phyloP scores from a whole-genome alignment of 2,797 vertebrate species.

The Enteromius anoplus region DNA sequence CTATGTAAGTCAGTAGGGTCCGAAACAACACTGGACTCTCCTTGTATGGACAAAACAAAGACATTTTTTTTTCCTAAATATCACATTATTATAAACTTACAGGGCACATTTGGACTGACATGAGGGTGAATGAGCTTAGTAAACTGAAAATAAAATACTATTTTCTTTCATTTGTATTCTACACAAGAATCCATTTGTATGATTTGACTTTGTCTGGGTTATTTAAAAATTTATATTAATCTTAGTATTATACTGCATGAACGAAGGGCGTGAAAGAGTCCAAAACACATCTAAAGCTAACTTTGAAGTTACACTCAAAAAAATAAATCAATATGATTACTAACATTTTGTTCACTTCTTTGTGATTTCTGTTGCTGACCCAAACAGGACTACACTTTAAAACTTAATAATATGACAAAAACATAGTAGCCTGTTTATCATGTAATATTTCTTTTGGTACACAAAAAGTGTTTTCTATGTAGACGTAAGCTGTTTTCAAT shows the following conservation, averaged over 20 bases:
- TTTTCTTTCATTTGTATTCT: background rate
- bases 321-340: no score
- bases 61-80: background rate
- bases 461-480: background rate
- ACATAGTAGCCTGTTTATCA: background rate
- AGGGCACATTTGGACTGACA: background rate
- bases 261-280: background rate
- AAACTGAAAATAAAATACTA: background rate
- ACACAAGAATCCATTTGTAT: background rate
- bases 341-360: background rate
- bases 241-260: background rate
- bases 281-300: background rate
- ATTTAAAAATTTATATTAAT: background rate
- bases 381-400: background rate
- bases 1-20: background rate
- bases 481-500: background rate
- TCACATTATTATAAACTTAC: background rate
- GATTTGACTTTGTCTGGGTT: background rate
- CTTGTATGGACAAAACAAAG: background rate
- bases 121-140: background rate
- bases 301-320: background rate
- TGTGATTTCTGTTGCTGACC: background rate
- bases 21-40: background rate
- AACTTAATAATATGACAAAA: no score
- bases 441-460: background rate